These are phyloP conservation scores for Drosophila baimaii DNA, from an alignment of 1,140 invertebrate species.

Conservation along the genomic window DNA sequence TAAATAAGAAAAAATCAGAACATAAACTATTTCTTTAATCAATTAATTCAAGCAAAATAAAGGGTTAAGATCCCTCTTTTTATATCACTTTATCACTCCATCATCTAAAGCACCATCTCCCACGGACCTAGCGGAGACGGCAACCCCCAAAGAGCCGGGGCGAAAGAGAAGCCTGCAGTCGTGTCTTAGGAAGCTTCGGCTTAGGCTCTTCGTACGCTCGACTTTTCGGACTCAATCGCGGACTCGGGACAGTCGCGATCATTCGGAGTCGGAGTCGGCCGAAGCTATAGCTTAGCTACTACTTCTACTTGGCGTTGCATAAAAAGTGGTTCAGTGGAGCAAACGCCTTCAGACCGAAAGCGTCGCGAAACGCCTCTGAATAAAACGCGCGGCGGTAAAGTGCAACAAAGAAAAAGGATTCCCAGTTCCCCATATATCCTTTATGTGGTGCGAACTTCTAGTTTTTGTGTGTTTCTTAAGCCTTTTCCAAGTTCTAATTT, in stretches of 20 bases:
- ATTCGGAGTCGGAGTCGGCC: constrained; percentile 24
- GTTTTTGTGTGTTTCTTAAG: not conserved
- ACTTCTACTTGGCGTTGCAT: constrained; percentile 75
- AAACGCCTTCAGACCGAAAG: constrained; percentile 77
- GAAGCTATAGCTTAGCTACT: constrained; percentile 31
- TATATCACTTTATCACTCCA: too few species aligned
- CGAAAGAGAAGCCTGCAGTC: constrained; percentile 34
- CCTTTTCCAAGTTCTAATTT: constrained; percentile 1
- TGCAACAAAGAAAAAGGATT: constrained; percentile 41
- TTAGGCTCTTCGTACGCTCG: constrained; percentile 15
- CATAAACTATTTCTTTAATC: not conserved
- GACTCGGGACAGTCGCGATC: not conserved
- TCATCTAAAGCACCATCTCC: constrained; percentile 7
- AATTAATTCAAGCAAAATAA: not conserved
- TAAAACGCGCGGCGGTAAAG: constrained; percentile 62
- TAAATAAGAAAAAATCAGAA: not conserved
- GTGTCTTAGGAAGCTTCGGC: constrained; percentile 17
- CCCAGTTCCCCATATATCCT: constrained; percentile 20
- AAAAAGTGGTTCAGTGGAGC: constrained; percentile 83
- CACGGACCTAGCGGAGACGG: constrained; percentile 1
- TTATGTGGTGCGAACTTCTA: constrained; percentile 7
- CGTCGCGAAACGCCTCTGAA: constrained; percentile 51
- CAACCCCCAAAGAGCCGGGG: constrained; percentile 3
- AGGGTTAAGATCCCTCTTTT: not conserved
- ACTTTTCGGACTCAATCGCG: not conserved